Evolutionary conservation across 2,888 invertebrate species (phyloP).

Genomic region (Drosophila diplacantha): DNA sequence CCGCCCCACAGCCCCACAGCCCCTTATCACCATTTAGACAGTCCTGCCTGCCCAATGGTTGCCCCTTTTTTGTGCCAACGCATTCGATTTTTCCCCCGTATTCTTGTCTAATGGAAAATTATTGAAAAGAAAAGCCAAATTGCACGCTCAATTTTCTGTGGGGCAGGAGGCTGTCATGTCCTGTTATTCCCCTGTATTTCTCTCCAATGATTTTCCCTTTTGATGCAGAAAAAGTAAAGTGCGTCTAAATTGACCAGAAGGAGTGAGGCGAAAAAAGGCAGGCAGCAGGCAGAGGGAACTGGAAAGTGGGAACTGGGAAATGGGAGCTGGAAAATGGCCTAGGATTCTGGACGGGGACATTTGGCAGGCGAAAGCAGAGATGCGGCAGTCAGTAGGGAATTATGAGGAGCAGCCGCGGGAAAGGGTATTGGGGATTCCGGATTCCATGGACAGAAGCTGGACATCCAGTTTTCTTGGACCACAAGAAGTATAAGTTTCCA

Average conservation of each 20-base stretch:
- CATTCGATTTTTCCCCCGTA: constrained; percentile 33
- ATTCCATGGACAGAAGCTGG: too few species aligned
- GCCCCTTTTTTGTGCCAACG: constrained; percentile 42
- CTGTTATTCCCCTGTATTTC: constrained; percentile 28
- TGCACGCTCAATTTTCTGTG: constrained; percentile 57
- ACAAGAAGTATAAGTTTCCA: background rate
- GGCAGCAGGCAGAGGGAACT: too few species aligned
- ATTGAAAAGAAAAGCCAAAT: constrained; percentile 57
- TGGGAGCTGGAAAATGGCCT: background rate
- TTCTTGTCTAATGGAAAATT: constrained; percentile 60
- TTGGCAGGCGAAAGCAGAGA: constrained; percentile 17
- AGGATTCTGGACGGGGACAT: constrained; percentile 8
- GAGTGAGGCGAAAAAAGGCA: constrained; percentile 5
- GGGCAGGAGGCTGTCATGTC: constrained; percentile 32
- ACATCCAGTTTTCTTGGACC: too few species aligned
- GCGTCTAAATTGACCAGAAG: constrained; percentile 38
- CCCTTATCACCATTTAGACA: constrained; percentile 18
- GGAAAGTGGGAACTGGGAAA: background rate
- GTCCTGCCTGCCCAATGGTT: constrained; percentile 29
- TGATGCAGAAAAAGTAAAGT: constrained; percentile 51
- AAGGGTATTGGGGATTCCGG: background rate
- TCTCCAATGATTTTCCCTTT: constrained; percentile 36
- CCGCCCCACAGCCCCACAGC: background rate
- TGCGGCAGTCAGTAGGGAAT: constrained; percentile 6
- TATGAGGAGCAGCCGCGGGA: background rate